Evolutionary conservation across 2,888 invertebrate genomes (phyloP), one percentile per base, ranked within the genome.

Genomic region (Serrognathus titanus): DNA sequence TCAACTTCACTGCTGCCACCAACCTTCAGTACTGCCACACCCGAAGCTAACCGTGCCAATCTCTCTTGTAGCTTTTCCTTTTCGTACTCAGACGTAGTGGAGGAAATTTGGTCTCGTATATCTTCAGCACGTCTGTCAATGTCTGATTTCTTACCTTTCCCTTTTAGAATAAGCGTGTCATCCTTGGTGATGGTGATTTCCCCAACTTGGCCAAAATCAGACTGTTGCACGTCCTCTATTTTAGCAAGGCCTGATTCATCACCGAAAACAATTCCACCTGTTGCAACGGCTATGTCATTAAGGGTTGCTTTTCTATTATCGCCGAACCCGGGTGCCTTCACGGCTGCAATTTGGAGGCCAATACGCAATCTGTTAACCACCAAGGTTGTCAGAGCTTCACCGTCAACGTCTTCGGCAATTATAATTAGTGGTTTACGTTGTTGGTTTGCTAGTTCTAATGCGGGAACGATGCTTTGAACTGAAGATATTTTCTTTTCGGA

Each of bases 401-500:
- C 79, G 66, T 80, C 80, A 53, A 80, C 75, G 68, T 81, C 80
- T 69, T 81, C 80, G 39, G 80, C 80, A 57, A 80, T 72, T 70
- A 99, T 98, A 8, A 99, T 84, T 53, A 99, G 81, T 0, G 99
- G 97, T 76, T 94, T 96, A 61, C 97, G 85, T 74, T 95, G 92
- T 8, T 90, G 81, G 76, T 98, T 98, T 9, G 98, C 96, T 69
- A 98, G 77, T 78, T 99, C 99, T 53, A 99, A 80, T 40, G 97
- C 98, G 43, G 99, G 99, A 65, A 99, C 96, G 62, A 99, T 94
- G 53, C 93, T 92, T 78, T 99, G 98, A 6, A 97, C 92, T 59
- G 91, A 92, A 13, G 96, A 95, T 71, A 99, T 97, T 79, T 99
- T 99, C 82, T 99, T 99, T 78, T 99, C 98, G 62, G 94, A 93